A percentile compares a stretch with the other conserved stretches of the same genome.
Evolutionary conservation across 2,888 invertebrate species (phyloP).

Genomic region (Hyalella azteca): DNA sequence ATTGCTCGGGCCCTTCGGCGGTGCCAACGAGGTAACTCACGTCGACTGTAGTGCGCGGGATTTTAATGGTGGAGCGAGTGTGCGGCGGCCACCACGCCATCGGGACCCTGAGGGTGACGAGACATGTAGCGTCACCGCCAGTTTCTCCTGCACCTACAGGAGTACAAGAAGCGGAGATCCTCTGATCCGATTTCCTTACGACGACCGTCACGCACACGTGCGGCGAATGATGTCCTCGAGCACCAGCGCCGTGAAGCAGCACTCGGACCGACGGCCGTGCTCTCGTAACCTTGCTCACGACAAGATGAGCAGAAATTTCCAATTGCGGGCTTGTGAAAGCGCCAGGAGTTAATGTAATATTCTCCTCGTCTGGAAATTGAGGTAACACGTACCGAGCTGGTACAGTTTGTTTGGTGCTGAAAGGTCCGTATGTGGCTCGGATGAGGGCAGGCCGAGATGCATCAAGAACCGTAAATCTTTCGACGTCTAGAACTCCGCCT

Average conservation of each 20-base stretch:
- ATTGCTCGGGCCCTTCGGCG: slow-evolving; percentile 49
- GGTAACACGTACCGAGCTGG: slow-evolving; percentile 88
- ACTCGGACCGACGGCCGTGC: slow-evolving; percentile 91
- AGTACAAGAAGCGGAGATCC: slow-evolving; percentile 87
- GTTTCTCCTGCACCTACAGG: slow-evolving; percentile 69
- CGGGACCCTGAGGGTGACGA: slow-evolving; percentile 86
- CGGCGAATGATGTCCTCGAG: slow-evolving; percentile 56
- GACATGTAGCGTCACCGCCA: slow-evolving; percentile 89
- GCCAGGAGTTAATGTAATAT: slow-evolving; percentile 63
- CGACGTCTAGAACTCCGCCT: slow-evolving; percentile 49
- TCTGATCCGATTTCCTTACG: slow-evolving; percentile 63
- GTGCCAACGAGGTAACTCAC: slow-evolving; percentile 56
- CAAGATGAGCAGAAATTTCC: slow-evolving; percentile 92
- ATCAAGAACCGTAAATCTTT: slow-evolving; percentile 84
- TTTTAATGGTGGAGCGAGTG: slow-evolving; percentile 68
- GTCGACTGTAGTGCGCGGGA: slow-evolving; percentile 64
- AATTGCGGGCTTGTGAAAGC: slow-evolving; percentile 75
- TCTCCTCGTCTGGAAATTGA: slow-evolving; percentile 65
- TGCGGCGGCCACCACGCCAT: slow-evolving; percentile 89
- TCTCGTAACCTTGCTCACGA: slow-evolving; percentile 82
- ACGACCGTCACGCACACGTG: slow-evolving; percentile 58
- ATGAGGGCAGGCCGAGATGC: slow-evolving; percentile 89
- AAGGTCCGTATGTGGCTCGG: slow-evolving; percentile 90
- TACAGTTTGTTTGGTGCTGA: slow-evolving; percentile 92
- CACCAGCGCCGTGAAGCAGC: slow-evolving; percentile 77